These are phyloP conservation scores for Dioctria linearis DNA, from an alignment of 2,888 invertebrate genomes.

Conservation along the genomic window DNA sequence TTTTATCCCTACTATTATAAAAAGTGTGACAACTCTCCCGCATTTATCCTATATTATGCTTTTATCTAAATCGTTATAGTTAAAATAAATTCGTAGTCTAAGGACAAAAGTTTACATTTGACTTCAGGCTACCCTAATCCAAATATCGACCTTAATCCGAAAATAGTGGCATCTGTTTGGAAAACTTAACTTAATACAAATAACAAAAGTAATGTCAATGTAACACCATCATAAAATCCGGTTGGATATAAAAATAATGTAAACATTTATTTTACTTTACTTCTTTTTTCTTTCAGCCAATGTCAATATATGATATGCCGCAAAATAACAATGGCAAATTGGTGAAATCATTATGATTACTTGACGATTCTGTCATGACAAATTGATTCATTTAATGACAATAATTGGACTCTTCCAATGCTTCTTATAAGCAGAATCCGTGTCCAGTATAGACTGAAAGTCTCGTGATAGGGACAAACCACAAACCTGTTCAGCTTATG, in stretches of 20 bases:
- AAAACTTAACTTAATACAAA: not conserved
- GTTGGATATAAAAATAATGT: not conserved
- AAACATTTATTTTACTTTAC: not conserved
- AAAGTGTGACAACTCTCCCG: too few species aligned
- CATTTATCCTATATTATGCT: too few species aligned
- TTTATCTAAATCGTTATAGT: too few species aligned
- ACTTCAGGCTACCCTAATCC: too few species aligned
- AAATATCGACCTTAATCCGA: not conserved
- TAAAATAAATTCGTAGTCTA: too few species aligned
- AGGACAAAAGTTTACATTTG: too few species aligned
- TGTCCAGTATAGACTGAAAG: not conserved
- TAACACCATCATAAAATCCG: not conserved
- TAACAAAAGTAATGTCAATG: not conserved
- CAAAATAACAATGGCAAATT: slow-evolving; percentile 51
- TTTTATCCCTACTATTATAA: too few species aligned
- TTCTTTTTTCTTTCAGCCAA: slow-evolving; percentile 21
- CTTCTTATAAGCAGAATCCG: not conserved
- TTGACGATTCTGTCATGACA: slow-evolving; percentile 57
- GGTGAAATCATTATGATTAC: slow-evolving; percentile 56
- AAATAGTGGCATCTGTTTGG: not conserved
- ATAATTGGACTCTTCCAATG: slow-evolving; percentile 54
- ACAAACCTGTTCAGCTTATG: slow-evolving; percentile 43
- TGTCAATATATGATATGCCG: slow-evolving; percentile 1
- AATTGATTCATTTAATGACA: slow-evolving; percentile 57
- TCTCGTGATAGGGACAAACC: not conserved